Evolutionary conservation across 2,888 invertebrate species (phyloP), one percentile per base, ranked within the genome.

Genomic region (Notocelia uddmanniana): DNA sequence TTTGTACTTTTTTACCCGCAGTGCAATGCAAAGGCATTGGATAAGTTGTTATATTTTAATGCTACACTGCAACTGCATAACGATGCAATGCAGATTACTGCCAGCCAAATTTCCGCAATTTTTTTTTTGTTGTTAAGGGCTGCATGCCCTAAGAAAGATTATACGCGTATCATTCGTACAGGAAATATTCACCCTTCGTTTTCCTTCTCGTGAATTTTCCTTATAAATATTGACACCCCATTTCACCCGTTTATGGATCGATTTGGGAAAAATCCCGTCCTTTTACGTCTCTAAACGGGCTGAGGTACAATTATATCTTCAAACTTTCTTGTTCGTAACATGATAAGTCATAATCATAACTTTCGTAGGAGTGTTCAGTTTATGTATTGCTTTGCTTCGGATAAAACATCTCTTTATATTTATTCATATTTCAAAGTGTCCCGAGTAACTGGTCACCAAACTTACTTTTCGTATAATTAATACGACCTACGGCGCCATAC

Each of bases 1-100:
- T n/a, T 64, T 15, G 34, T 6, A 55, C 31, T 52, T 63, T n/a
- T 64, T 64, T 64, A 8, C 52, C 50, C 52, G 50, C 63, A 19
- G 31, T 19, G 3, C 26, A 62, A 62, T 19, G 19, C 31, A 31
- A 52, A 13, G 31, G 31, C 8, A n/a, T 52, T 52, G n/a, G 21
- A 50, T 48, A 13, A 11, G 9, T 26, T 11, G 19, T 26, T 48
- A 26, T 62, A 48, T 26, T 50, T 31, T 50, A 48, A 48, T 9
- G 50, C 31, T 50, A 19, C 19, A 50, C 62, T 50, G 48, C 48
- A 62, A n/a, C n/a, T n/a, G n/a, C n/a, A n/a, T n/a, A n/a, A n/a
- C 31, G 50, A 62, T 48, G 62, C 62, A 50, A 50, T 48, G 48
- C 62, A 62, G 62, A 31, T 48, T 60, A 26, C n/a, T 45, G 45